Conservation (phyloP, 2,888 invertebrate species). For the Eupithecia exiguata region DNA sequence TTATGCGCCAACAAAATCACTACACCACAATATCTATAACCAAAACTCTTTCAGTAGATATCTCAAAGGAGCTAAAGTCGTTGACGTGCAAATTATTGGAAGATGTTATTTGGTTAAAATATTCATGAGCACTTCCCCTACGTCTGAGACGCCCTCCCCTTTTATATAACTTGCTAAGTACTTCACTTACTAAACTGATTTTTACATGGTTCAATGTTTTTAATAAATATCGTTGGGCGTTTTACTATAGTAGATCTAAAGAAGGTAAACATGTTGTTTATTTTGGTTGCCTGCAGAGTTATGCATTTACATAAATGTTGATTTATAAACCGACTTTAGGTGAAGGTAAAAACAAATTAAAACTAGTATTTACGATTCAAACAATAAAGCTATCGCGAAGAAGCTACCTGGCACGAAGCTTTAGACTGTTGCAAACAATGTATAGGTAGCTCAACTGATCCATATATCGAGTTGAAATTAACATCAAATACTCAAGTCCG, state of each 20-base stretch:
- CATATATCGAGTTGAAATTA: too few species aligned
- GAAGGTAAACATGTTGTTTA: not conserved
- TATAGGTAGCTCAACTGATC: too few species aligned
- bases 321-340: not conserved
- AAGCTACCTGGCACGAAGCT: too few species aligned
- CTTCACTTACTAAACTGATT: conserved; percentile 39
- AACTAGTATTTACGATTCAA: too few species aligned
- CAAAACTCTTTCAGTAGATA: conserved; percentile 7
- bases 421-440: too few species aligned
- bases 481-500: too few species aligned
- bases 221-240: not conserved
- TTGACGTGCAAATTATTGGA: conserved; percentile 23
- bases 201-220: conserved; percentile 34
- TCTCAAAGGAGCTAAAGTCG: not conserved
- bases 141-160: conserved; percentile 44
- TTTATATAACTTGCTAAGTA: conserved; percentile 44
- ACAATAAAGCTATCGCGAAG: too few species aligned
- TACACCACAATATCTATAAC: too few species aligned
- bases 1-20: too few species aligned
- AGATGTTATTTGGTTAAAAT: conserved; percentile 54
- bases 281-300: not conserved
- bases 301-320: not conserved
- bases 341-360: too few species aligned
- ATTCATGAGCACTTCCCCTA: conserved; percentile 64
- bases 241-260: not conserved